phyloP scores from a whole-genome alignment of 1,140 invertebrate species.

The Zaprionus ornatus region DNA sequence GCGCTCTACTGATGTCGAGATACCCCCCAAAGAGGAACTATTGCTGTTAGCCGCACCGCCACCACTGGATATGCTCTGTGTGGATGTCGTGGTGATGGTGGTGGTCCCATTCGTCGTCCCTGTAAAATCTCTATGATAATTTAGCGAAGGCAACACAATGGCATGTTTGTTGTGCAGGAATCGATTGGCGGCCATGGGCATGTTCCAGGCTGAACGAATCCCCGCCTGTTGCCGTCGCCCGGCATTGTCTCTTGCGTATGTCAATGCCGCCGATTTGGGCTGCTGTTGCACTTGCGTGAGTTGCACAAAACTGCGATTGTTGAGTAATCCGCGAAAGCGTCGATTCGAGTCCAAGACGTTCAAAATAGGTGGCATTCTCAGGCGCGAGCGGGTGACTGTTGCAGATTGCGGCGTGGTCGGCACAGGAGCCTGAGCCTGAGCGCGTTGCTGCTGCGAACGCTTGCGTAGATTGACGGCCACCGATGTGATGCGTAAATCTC shows the following conservation, averaged over 20 bases:
- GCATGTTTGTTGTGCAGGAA: conserved; percentile 75
- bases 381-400: conserved; percentile 28
- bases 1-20: conserved; percentile 3
- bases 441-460: conserved; percentile 37
- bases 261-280: conserved; percentile 72
- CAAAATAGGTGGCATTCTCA: conserved; percentile 77
- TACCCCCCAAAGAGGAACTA: conserved; percentile 46
- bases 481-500: conserved; percentile 64
- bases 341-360: conserved; percentile 75
- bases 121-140: conserved; percentile 48
- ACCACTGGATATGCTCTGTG: conserved; percentile 62
- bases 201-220: conserved; percentile 72
- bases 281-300: conserved; percentile 73
- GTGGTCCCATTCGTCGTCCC: conserved; percentile 11
- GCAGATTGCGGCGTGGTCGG: conserved; percentile 51
- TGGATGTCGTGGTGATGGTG: conserved; percentile 44
- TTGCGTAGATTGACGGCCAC: conserved; percentile 64
- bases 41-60: conserved; percentile 51
- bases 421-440: conserved; percentile 16
- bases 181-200: conserved; percentile 66
- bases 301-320: conserved; percentile 78
- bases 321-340: conserved; percentile 65
- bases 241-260: conserved; percentile 36
- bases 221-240: conserved; percentile 49
- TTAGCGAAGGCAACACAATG: conserved; percentile 71